Evolutionary conservation across 2,113 vertebrate species (phyloP).

Genomic region (Microtus ochrogaster): DNA sequence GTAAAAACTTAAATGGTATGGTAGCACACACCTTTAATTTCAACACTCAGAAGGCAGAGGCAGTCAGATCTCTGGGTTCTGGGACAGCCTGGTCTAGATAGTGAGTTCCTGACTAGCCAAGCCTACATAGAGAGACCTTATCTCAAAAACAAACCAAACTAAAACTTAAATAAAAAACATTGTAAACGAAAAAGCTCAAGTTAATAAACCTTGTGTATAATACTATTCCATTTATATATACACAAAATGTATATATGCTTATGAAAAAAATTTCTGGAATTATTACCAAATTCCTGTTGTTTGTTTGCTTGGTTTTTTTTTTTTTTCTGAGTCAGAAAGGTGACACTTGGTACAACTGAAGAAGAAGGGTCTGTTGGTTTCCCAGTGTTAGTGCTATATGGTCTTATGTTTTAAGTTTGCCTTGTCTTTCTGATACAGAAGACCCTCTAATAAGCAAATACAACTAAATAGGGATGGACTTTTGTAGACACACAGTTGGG

Average conservation of each 20-base stretch:
- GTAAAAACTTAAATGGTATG: not conserved
- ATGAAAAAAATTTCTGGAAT: not conserved
- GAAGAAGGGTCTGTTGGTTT: not conserved
- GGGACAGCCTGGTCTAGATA: not conserved
- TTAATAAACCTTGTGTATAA: not conserved
- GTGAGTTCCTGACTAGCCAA: not conserved
- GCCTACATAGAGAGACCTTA: not conserved
- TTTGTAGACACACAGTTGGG: not conserved
- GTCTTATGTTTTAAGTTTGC: not conserved
- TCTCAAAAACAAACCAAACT: not conserved
- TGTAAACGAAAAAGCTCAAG: not conserved
- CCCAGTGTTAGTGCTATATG: not conserved
- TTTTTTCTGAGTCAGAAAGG: slow-evolving; percentile 6
- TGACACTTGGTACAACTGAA: not conserved
- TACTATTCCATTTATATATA: not conserved
- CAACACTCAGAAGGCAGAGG: not conserved
- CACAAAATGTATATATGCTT: not conserved
- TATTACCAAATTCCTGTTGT: not conserved
- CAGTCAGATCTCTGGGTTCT: not conserved
- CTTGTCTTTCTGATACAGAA: not conserved
- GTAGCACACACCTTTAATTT: not conserved
- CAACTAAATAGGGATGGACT: not conserved
- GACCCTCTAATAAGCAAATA: not conserved
- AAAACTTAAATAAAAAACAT: not conserved
- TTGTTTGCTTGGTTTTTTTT: not conserved